These are phyloP conservation scores for Tubulanus polymorphus DNA, from an alignment of 2,888 invertebrate genomes.

Conservation along the genomic window DNA sequence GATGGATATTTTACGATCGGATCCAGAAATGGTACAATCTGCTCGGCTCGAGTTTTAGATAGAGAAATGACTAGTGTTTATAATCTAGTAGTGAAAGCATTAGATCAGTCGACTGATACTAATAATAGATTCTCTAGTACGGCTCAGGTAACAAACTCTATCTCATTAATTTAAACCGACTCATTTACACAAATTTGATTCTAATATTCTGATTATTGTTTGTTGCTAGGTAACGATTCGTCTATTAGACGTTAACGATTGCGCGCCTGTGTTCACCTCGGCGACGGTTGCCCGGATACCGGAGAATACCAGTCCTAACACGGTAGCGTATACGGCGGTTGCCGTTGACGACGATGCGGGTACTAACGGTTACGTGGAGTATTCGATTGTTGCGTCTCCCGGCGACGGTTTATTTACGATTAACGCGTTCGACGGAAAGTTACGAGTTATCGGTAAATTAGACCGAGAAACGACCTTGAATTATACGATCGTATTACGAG, in stretches of 20 bases:
- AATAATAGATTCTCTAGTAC: conserved; percentile 36
- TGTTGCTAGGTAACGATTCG: conserved; percentile 73
- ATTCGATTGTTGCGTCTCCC: conserved; percentile 53
- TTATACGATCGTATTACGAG: conserved; percentile 35
- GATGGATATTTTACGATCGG: conserved; percentile 67
- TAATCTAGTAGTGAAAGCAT: conserved; percentile 79
- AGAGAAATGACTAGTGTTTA: conserved; percentile 78
- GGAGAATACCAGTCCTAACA: conserved; percentile 65
- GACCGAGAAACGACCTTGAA: conserved; percentile 61
- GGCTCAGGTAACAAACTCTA: conserved; percentile 61
- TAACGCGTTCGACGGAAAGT: conserved; percentile 76
- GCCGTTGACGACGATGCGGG: conserved; percentile 78
- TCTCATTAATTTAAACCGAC: not conserved
- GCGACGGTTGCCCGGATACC: conserved; percentile 66
- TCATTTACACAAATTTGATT: not conserved
- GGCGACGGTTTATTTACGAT: too few relatives aligned
- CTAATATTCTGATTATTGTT: not conserved
- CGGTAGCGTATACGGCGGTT: conserved; percentile 83
- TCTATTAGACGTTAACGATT: conserved; percentile 82
- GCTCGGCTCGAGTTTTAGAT: conserved; percentile 71
- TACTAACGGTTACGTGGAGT: conserved; percentile 73
- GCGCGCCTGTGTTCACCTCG: conserved; percentile 81
- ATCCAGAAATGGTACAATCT: conserved; percentile 77
- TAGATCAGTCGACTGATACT: conserved; percentile 67
- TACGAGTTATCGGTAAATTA: conserved; percentile 78